Base-by-base conservation (phyloP, 2,888 invertebrate species). In the Salticus scenicus region DNA sequence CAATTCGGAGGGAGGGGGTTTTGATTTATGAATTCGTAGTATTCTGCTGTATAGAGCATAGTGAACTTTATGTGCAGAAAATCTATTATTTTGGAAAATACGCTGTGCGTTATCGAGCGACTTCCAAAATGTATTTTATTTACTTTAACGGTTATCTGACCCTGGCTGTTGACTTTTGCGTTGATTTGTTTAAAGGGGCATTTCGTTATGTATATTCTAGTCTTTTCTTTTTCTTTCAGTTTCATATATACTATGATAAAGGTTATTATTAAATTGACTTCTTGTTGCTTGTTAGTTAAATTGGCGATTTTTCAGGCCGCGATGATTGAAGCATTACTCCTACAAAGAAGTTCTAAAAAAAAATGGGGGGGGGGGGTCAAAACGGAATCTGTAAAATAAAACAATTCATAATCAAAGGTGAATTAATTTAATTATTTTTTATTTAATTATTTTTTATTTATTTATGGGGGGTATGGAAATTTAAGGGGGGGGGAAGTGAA, bases 21-120 rank as follows among this genome's bases (percentile, higher is more conserved):
- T 83, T 83, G 83, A 83, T 83, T 83, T 83, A 81, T 67, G 33
- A 69, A 67, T 69, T 69, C 31, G 51, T 24, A 42, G 28, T 47
- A 24, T 28, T 66, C 66, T 28, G 30, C 77, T 33, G 41, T 51
- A n/a, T n/a, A n/a, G n/a, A n/a, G n/a, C 37, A 30, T 41, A 27
- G n/a, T 7, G 30, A 28, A 31, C 20, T 27, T 12, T 31, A 37
- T 20, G 24, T 51, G 72, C 47, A 51, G 30, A 70, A 51, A 57
- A 72, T 72, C 72, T 17, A 42, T 70, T 28, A 70, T 70, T 70
- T 70, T 70, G 10, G 70, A 42, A 70, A 70, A 70, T 27, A 27
- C 70, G 66, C 67, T 20, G n/a, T n/a, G 64, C 75, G 42, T 75
- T 75, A 75, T 75, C 75, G 75, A 75, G 27, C 75, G 66, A 17